Evolutionary conservation across 2,797 vertebrate genomes (phyloP).

Genomic region (Acipenser oxyrinchus): DNA sequence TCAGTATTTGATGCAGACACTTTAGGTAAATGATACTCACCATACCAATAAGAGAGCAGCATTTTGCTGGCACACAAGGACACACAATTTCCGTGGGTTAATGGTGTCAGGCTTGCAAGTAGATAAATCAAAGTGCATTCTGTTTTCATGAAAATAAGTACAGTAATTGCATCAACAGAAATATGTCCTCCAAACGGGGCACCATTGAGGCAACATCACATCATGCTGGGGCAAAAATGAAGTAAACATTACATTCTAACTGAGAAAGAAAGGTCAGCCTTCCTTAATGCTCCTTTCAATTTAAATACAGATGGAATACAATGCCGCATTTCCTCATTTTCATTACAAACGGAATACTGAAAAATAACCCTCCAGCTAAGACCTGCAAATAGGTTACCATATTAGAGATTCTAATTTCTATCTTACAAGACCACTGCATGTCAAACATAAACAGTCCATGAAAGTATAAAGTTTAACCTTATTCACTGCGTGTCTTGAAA

Average conservation of each 20-base stretch:
- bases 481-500: too few species aligned
- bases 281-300: not conserved
- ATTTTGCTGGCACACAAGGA: not conserved
- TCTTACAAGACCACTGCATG: too few species aligned
- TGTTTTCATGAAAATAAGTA: not conserved
- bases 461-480: too few species aligned
- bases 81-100: not conserved
- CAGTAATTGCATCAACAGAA: not conserved
- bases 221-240: not conserved
- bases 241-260: not conserved
- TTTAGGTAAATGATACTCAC: not conserved
- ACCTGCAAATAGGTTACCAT: too few species aligned
- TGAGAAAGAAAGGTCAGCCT: not conserved
- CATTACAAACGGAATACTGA: too few species aligned
- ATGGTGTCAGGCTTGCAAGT: not conserved
- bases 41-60: not conserved
- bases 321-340: not conserved
- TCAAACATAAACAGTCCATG: too few species aligned
- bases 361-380: too few species aligned
- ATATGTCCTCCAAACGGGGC: not conserved
- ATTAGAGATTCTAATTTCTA: too few species aligned
- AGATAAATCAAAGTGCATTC: not conserved
- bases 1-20: not conserved
- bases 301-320: not conserved
- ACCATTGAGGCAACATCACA: not conserved